Evolutionary conservation across 2,113 vertebrate genomes (phyloP), one percentile per base, ranked within the genome.

Genomic region (Excalfactoria chinensis): DNA sequence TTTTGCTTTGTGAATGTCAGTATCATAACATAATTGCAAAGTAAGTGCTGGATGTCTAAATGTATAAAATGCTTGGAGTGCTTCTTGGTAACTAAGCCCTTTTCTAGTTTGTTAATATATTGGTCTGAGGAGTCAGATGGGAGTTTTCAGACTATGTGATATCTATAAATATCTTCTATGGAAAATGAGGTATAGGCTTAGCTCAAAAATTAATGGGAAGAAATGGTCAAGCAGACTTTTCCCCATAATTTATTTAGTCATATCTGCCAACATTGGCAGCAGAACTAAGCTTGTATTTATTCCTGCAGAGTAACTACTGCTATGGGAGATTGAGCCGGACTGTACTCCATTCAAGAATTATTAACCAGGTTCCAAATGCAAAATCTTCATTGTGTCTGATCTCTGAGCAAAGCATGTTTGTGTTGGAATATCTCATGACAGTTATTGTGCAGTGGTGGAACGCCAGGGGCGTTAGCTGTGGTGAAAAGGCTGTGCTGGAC

Each of bases 331-430:
- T 81, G 75, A 86, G 58, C 86, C 88, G 88, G 93, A 63, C 73
- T 88, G 51, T 81, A 68, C 81, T 95, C 51, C n/a, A 13, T 78
- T 95, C 56, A 88, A 84, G 86, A 96, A 92, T 90, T 94, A 94
- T 72, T 90, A 96, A 93, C 83, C 41, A 53, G 71, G 83, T 86
- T 95, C 90, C 93, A 95, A 94, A 90, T 19, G 88, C 86, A 78
- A 78, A 84, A 71, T 95, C 88, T 96, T 95, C 92, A 66, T 93
- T 95, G 90, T 95, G 92, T 95, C 92, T 96, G 86, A 93, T 81
- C 94, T 88, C 76, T 91, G 53, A 94, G 83, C 48, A 69, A 55
- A 90, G n/a, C 1, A 0, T 94, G 80, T 94, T 95, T 95, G 73
- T 92, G 67, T 94, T 93, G 90, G 92, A 95, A 2, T 90, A 84